Evolutionary conservation across 2,113 vertebrate species (phyloP).

Genomic region (Rhizomys pruinosus): DNA sequence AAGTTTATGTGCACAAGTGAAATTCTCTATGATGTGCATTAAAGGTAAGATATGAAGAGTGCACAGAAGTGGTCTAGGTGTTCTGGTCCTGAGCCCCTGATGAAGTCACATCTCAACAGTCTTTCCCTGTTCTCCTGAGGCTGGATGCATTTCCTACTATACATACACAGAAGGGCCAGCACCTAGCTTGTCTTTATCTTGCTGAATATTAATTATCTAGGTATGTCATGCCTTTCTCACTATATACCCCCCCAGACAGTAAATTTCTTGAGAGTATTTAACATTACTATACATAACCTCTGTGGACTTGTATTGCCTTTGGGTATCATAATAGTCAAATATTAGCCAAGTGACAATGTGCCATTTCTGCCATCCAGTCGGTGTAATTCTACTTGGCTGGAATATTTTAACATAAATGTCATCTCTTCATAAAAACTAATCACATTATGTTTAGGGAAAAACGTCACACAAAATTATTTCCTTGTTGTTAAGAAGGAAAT

Average conservation of each 20-base stretch:
- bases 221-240: neutral
- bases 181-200: neutral
- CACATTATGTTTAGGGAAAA: neutral
- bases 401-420: neutral
- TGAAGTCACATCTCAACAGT: neutral
- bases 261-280: too few species aligned
- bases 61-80: too few species aligned
- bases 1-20: neutral
- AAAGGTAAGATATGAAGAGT: neutral
- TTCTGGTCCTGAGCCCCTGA: neutral
- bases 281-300: neutral
- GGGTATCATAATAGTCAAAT: neutral
- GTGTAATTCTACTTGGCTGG: neutral
- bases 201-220: neutral
- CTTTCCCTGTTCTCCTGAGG: neutral
- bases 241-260: neutral
- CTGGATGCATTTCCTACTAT: neutral
- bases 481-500: neutral
- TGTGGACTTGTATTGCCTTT: neutral
- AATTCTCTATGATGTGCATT: neutral
- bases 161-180: neutral
- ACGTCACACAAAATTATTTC: neutral
- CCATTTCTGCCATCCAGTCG: neutral
- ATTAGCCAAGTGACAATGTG: neutral
- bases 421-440: conserved; percentile 6